Evolutionary conservation across 2,797 vertebrate genomes (phyloP), one percentile per base, ranked within the genome.

Genomic region (Crypturellus tataupa): DNA sequence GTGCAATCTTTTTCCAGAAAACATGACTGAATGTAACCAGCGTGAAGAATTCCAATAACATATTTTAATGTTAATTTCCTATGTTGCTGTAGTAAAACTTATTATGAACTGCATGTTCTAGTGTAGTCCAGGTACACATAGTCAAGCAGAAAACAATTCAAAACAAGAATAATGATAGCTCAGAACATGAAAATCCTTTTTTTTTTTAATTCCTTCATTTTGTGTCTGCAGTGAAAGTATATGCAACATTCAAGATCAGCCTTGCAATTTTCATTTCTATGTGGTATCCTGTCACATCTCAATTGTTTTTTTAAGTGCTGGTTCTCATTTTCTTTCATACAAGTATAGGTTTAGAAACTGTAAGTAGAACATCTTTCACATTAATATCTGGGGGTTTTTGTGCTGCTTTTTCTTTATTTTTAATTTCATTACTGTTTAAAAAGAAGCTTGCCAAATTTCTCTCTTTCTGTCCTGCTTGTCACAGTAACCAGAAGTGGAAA

Each of bases 401-500:
- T 91, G 20, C 17, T 62, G 9, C 8, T 12, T 82, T 75, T 49
- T 71, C 44, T 75, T 51, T 75, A 62, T 87, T 86, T 94, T 85
- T 67, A 77, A 33, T 60, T 77, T 95, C 56, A 85, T 79, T 91
- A 64, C 10, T 47, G 19, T 77, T 87, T 69, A 83, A 89, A 92
- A 91, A 69, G 69, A 82, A 81, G 21, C 27, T 88, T 73, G 39
- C 70, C 75, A 73, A 73, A 68, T 93, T 81, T 88, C 51, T 93
- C 2, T 73, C 70, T 94, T 94, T 77, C 64, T 86, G 56, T 88
- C 73, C 67, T 80, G 47, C 69, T 83, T 89, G 63, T 91, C 78
- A 93, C 39, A 70, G 53, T 85, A 92, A 93, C 51, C n/a, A 90
- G 49, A 81, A 89, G 78, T 81, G 42, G 44, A n/a, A 86, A 89